These are phyloP conservation scores for Erynnis tages DNA, from an alignment of 2,888 invertebrate species.

Conservation along the genomic window DNA sequence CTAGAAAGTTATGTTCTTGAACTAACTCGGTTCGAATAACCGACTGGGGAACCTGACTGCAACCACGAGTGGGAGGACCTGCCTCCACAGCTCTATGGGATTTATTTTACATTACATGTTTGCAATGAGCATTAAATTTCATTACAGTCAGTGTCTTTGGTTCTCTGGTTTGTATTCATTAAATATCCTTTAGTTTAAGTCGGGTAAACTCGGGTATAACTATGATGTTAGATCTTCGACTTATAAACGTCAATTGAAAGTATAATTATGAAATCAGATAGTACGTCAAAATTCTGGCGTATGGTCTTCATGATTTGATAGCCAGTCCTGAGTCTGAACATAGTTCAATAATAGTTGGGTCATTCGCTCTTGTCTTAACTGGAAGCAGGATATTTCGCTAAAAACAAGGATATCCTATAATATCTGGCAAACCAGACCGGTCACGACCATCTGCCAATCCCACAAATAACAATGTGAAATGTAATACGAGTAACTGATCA, in stretches of 20 bases:
- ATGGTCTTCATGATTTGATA: too few species aligned
- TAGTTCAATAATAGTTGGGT: background rate
- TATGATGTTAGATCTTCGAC: too few species aligned
- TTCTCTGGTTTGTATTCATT: too few species aligned
- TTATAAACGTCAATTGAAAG: too few species aligned
- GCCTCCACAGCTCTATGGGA: conserved; percentile 22
- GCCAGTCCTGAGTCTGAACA: too few species aligned
- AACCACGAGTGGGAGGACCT: conserved; percentile 54
- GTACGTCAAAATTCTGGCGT: too few species aligned
- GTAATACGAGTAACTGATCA: conserved; percentile 19
- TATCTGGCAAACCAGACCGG: conserved; percentile 10
- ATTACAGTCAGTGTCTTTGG: too few species aligned
- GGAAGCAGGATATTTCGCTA: conserved; percentile 19
- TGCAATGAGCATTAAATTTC: conserved; percentile 11
- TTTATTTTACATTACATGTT: conserved; percentile 11
- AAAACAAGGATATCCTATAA: conserved; percentile 10
- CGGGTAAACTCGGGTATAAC: too few species aligned
- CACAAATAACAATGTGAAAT: conserved; percentile 20
- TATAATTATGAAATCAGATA: too few species aligned
- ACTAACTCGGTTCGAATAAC: conserved; percentile 70
- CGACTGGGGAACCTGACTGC: conserved; percentile 50
- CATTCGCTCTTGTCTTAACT: conserved; percentile 1
- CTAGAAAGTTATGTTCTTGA: conserved; percentile 78
- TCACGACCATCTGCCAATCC: conserved; percentile 22
- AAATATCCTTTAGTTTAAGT: too few species aligned